Evolutionary conservation across 2,113 vertebrate species (phyloP).

Genomic region (Onychostruthus taczanowskii): DNA sequence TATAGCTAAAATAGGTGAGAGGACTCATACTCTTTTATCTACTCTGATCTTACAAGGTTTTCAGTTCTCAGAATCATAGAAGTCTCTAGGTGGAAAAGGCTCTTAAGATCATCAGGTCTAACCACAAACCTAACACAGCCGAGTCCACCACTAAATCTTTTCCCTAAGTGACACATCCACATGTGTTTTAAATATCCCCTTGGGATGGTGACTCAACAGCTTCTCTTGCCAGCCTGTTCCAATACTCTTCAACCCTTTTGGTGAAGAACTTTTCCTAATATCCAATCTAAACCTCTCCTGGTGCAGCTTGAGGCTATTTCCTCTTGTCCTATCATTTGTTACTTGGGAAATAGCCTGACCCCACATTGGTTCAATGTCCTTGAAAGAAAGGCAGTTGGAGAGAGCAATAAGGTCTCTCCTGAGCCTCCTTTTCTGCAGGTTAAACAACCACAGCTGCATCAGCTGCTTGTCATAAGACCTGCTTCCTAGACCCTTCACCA

Average conservation of each 20-base stretch:
- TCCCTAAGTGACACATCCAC: background rate
- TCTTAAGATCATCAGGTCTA: background rate
- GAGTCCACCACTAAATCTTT: background rate
- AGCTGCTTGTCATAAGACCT: background rate
- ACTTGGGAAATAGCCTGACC: fast-evolving
- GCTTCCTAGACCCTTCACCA: background rate
- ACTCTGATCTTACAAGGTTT: background rate
- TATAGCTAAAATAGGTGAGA: background rate
- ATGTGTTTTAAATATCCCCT: background rate
- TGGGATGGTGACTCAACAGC: background rate
- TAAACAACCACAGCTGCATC: background rate
- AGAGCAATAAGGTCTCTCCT: background rate
- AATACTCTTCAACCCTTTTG: background rate
- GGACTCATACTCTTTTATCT: background rate
- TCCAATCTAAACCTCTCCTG: background rate
- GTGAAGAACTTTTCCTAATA: background rate
- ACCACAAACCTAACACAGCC: background rate
- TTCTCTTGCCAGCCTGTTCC: background rate
- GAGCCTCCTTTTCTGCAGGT: background rate
- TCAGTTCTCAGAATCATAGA: background rate
- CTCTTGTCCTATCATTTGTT: background rate
- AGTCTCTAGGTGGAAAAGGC: background rate
- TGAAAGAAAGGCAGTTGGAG: background rate
- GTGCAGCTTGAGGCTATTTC: background rate
- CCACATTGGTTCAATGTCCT: background rate